These are phyloP conservation scores for Heliconius cydno DNA, from an alignment of 2,888 invertebrate genomes.

Conservation along the genomic window DNA sequence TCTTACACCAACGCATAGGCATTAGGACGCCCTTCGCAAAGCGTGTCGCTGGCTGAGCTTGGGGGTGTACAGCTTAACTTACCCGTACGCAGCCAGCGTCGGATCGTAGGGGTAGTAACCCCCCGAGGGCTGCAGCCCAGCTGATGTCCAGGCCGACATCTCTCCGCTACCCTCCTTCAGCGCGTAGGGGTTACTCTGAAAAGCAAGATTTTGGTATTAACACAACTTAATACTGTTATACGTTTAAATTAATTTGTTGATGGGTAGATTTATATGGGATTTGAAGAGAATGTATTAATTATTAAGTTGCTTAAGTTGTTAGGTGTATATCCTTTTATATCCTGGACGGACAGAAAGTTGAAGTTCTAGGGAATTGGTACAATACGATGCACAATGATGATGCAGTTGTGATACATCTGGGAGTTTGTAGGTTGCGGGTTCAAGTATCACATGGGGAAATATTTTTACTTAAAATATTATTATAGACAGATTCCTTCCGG, in stretches of 20 bases:
- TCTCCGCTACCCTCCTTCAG: constrained; percentile 93
- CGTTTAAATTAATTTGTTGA: constrained; percentile 28
- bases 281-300: constrained; percentile 6
- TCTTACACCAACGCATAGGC: constrained; percentile 65
- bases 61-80: constrained; percentile 73
- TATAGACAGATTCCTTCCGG: not conserved
- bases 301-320: constrained; percentile 9
- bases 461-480: not conserved
- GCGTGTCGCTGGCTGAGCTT: constrained; percentile 57
- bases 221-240: constrained; percentile 28
- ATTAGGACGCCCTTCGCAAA: constrained; percentile 76
- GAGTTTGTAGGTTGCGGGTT: no score
- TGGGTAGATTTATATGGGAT: constrained; percentile 19
- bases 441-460: not conserved
- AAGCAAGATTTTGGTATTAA: constrained; percentile 60
- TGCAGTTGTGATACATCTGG: not conserved
- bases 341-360: not conserved
- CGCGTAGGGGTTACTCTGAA: constrained; percentile 95
- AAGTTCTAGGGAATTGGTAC: not conserved
- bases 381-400: not conserved
- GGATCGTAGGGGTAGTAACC: constrained; percentile 97
- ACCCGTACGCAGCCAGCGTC: constrained; percentile 96
- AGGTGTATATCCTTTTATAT: not conserved
- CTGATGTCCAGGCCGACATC: constrained; percentile 96
- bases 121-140: constrained; percentile 94